These are phyloP conservation scores for Procambarus clarkii DNA, from an alignment of 1,140 invertebrate genomes.

Conservation along the genomic window DNA sequence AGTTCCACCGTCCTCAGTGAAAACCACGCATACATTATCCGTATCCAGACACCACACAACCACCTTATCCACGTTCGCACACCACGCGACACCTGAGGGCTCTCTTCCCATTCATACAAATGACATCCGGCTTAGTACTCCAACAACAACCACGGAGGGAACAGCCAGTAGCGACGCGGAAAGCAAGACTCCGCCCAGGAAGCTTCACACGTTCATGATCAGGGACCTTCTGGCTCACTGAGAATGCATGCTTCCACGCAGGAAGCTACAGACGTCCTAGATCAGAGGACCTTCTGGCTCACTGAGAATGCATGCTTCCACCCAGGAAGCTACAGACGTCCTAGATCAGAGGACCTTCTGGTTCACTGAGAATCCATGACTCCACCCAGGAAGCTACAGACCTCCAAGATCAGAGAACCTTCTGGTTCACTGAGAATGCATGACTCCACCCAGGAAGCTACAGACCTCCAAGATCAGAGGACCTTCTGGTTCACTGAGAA, in stretches of 20 bases:
- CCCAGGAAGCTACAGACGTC: no score
- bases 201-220: constrained; percentile 15
- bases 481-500: constrained; percentile 14
- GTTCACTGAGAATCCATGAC: background rate
- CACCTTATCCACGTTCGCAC: no score
- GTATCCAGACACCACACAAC: no score
- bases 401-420: constrained; percentile 6
- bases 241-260: background rate
- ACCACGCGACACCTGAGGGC: no score
- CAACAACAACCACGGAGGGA: no score
- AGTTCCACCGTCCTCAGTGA: background rate
- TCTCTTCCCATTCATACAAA: no score
- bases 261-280: no score
- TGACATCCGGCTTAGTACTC: no score
- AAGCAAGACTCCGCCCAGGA: background rate
- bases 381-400: background rate
- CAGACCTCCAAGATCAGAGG: constrained; percentile 17
- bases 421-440: background rate
- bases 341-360: no score
- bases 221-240: constrained; percentile 25
- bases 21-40: no score
- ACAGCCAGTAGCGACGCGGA: background rate
- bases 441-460: background rate
- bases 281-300: no score
- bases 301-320: no score